phyloP scores from a whole-genome alignment of 2,888 invertebrate genomes.

The Netelia inedita region DNA sequence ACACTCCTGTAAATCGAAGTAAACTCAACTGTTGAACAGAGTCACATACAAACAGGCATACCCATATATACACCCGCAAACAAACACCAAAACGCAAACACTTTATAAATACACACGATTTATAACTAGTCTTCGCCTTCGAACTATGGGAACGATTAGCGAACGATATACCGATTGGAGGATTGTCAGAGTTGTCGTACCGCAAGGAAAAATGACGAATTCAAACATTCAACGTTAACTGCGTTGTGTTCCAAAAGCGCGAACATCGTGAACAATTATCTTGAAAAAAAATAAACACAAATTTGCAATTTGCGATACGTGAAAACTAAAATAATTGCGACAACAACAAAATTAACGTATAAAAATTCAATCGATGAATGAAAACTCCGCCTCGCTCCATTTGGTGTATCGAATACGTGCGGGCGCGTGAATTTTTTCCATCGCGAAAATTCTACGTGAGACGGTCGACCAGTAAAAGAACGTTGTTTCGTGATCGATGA shows the following conservation, averaged over 20 bases:
- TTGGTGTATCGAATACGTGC: conserved; percentile 60
- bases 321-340: neutral
- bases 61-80: neutral
- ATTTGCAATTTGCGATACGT: neutral
- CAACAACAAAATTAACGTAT: conserved; percentile 9
- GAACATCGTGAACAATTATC: conserved; percentile 17
- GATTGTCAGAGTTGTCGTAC: conserved; percentile 43
- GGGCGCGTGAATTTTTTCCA: conserved; percentile 40
- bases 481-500: neutral
- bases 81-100: neutral
- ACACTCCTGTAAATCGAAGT: conserved; percentile 29
- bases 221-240: neutral
- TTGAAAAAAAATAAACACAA: conserved; percentile 5
- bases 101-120: neutral
- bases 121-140: conserved; percentile 50
- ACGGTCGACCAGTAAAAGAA: conserved; percentile 27
- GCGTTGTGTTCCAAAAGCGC: conserved; percentile 23
- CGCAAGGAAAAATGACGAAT: conserved; percentile 36
- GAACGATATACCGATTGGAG: conserved; percentile 55
- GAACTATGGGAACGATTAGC: conserved; percentile 40
- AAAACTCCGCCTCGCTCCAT: conserved; percentile 64
- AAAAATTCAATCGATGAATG: neutral
- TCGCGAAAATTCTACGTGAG: conserved; percentile 30
- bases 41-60: conserved; percentile 30
- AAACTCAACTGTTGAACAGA: conserved; percentile 39